Conservation (phyloP, 2,113 vertebrate genomes). For the Benitochromis conjunctus region DNA sequence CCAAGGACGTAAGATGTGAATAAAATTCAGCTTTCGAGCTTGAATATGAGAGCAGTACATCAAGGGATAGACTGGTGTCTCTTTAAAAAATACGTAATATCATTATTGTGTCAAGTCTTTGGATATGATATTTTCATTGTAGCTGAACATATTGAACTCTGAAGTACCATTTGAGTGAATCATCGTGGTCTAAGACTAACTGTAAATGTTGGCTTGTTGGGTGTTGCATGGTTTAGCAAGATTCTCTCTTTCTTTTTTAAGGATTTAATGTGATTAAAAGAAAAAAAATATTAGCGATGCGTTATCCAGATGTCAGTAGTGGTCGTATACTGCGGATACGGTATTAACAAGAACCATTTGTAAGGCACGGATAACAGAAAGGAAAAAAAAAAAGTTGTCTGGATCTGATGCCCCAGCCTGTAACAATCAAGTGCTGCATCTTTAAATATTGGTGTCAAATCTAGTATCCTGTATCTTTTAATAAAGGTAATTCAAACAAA, state of each 20-base stretch:
- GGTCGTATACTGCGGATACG: slow-evolving; percentile 23
- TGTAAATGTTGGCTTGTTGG: slow-evolving; percentile 68
- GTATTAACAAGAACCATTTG: slow-evolving; percentile 38
- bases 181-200: slow-evolving; percentile 50
- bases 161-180: slow-evolving; percentile 48
- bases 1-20: slow-evolving; percentile 22
- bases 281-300: slow-evolving; percentile 14
- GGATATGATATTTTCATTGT: slow-evolving; percentile 60
- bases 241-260: slow-evolving; percentile 56
- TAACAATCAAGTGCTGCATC: slow-evolving; percentile 37
- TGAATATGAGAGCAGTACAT: not conserved
- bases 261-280: slow-evolving; percentile 48
- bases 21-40: slow-evolving; percentile 5
- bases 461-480: slow-evolving; percentile 72
- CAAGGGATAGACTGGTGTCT: not conserved
- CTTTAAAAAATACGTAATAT: slow-evolving; percentile 11
- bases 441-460: slow-evolving; percentile 52
- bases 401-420: slow-evolving; percentile 13
- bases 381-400: not conserved
- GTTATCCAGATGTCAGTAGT: slow-evolving; percentile 27
- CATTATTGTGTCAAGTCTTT: slow-evolving; percentile 54
- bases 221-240: slow-evolving; percentile 72
- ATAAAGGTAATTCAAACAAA: slow-evolving; percentile 69
- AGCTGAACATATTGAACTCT: slow-evolving; percentile 52
- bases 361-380: slow-evolving; percentile 12